phyloP scores from a whole-genome alignment of 1,140 invertebrate species.

The Melipona quadrifasciata region DNA sequence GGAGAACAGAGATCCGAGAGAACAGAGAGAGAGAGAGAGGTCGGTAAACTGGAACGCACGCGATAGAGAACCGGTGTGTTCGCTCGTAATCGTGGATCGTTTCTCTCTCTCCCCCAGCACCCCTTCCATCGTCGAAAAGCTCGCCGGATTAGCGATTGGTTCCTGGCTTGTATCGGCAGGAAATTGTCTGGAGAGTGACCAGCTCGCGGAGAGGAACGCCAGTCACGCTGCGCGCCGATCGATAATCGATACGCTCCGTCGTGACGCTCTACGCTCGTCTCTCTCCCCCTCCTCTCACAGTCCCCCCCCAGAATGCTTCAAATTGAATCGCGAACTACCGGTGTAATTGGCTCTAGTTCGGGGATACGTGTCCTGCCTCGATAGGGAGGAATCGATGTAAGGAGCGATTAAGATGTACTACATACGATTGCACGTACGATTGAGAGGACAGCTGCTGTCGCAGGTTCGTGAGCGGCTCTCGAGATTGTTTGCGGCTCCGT shows the following conservation, averaged over 20 bases:
- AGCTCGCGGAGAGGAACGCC: slow-evolving; percentile 24
- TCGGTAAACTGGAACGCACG: slow-evolving; percentile 40
- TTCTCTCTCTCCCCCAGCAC: background rate
- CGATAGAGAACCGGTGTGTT: background rate
- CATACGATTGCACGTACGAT: too few relatives aligned
- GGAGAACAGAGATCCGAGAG: slow-evolving; percentile 3
- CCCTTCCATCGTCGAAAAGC: slow-evolving; percentile 13
- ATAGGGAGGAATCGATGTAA: slow-evolving; percentile 52
- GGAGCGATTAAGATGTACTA: slow-evolving; percentile 67
- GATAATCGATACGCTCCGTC: slow-evolving; percentile 59
- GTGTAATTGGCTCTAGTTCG: slow-evolving; percentile 75
- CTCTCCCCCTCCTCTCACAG: background rate
- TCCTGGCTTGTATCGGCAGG: slow-evolving; percentile 15
- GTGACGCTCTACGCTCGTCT: background rate
- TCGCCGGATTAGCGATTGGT: slow-evolving; percentile 26
- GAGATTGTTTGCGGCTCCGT: background rate
- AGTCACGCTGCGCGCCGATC: slow-evolving; percentile 35
- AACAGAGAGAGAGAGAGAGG: background rate
- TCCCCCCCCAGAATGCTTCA: slow-evolving; percentile 18
- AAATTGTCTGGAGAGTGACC: slow-evolving; percentile 50
- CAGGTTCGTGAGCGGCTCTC: background rate
- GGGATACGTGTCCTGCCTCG: slow-evolving; percentile 48
- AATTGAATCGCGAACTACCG: slow-evolving; percentile 74
- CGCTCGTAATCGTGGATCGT: slow-evolving; percentile 32
- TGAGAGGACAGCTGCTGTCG: background rate